These are phyloP conservation scores for Typhlichthys subterraneus DNA, from an alignment of 2,797 vertebrate genomes.

Conservation along the genomic window DNA sequence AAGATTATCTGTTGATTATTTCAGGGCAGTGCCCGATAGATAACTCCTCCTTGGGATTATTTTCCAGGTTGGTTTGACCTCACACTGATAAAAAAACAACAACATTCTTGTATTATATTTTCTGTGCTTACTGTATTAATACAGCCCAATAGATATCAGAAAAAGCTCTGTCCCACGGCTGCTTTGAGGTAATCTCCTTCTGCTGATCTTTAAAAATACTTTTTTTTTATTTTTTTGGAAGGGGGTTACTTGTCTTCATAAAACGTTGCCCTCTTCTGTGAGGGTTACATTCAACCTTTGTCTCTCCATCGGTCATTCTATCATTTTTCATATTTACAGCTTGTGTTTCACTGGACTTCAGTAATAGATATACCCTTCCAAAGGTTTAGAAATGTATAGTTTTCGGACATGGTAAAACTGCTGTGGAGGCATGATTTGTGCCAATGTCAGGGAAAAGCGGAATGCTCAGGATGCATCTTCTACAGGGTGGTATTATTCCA, in stretches of 20 bases:
- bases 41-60: constrained; percentile 81
- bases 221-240: neutral
- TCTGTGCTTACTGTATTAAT: constrained; percentile 80
- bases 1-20: constrained; percentile 69
- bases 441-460: constrained; percentile 10
- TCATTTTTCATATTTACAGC: constrained; percentile 9
- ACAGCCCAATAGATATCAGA: constrained; percentile 65
- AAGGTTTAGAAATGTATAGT: constrained; percentile 10
- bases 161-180: constrained; percentile 64
- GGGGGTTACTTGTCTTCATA: constrained; percentile 37
- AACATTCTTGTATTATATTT: constrained; percentile 82
- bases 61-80: constrained; percentile 71
- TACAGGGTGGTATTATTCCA: neutral
- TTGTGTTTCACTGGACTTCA: neutral
- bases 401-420: constrained; percentile 5
- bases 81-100: constrained; percentile 69
- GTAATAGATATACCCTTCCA: neutral
- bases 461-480: neutral
- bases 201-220: constrained; percentile 73
- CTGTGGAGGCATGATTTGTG: constrained; percentile 13
- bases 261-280: constrained; percentile 40
- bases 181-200: constrained; percentile 77
- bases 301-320: constrained; percentile 22
- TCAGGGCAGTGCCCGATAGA: constrained; percentile 53
- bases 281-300: constrained; percentile 39